Evolutionary conservation across 2,888 invertebrate species (phyloP), one percentile per base, ranked within the genome.

Genomic region (Linnaemya vulpina): DNA sequence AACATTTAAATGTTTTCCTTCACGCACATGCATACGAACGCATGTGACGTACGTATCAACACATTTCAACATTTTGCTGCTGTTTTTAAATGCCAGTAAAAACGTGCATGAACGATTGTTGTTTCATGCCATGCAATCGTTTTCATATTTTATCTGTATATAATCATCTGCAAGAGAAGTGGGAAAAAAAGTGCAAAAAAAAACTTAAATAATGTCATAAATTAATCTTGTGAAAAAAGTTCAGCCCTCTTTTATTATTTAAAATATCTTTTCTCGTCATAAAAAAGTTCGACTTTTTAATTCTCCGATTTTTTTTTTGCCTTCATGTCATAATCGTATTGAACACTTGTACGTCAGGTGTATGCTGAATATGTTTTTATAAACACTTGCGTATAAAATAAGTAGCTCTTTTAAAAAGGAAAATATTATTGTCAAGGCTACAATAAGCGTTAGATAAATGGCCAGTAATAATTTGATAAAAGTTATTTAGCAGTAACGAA

Each of bases 161-260:
- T 71, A 71, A 58, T 49, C 76, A 71, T 40, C 77, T 51, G 65
- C 15, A 25, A 22, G 20, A 67, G 35, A 58, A 38, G 60, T 8
- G 38, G 1, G 20, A 53, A 60, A 74, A 22, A 22, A 17, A 9
- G n/a, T 13, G 43, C 46, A 46, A 40, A 58, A 30, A 55, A 60
- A 60, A 60, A 81, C 81, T 84, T 74, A 77, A 81, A 84, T 84
- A 81, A 81, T 68, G 68, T 81, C 74, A 81, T 84, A 84, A 84
- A 84, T 81, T 81, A 84, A 80, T 74, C 74, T 77, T 74, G 62
- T 81, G 30, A 74, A 76, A 83, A 73, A 58, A 65, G 38, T 40
- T 67, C 78, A 75, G 62, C 25, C 25, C 25, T 20, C 67, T 62
- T n/a, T 76, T 51, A 63, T 67, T 73, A 49, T 49, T 62, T 43